These are phyloP conservation scores for Acrocephalus kingi DNA, from an alignment of 2,113 vertebrate species.

Conservation along the genomic window DNA sequence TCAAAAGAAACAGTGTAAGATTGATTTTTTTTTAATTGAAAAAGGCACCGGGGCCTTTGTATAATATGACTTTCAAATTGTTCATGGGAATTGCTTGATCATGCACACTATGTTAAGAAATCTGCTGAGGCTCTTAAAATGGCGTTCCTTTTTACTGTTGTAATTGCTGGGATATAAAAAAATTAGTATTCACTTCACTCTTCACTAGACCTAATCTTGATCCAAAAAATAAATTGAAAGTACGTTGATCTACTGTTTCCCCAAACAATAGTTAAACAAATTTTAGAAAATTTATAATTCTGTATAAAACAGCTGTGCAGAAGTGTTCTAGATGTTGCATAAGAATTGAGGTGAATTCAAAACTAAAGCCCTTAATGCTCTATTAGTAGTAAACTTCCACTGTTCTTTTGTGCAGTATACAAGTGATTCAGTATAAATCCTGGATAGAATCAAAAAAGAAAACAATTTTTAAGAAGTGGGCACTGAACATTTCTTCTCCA, in stretches of 20 bases:
- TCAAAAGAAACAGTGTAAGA: neutral
- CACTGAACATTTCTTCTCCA: neutral
- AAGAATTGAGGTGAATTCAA: neutral
- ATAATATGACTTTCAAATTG: neutral
- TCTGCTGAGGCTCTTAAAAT: constrained; percentile 33
- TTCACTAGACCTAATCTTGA: neutral
- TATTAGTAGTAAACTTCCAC: neutral
- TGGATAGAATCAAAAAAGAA: neutral
- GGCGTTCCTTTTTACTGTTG: neutral
- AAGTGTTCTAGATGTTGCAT: neutral
- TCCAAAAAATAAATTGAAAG: constrained; percentile 36
- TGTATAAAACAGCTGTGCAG: neutral
- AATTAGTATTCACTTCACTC: constrained; percentile 30
- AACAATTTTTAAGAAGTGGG: neutral
- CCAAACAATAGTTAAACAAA: neutral
- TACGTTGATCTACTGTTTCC: constrained; percentile 18
- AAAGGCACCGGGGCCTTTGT: neutral
- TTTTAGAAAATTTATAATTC: neutral
- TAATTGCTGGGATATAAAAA: constrained; percentile 40
- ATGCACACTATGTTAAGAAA: neutral
- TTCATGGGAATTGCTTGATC: constrained; percentile 9
- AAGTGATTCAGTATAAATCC: neutral
- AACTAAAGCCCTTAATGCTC: neutral
- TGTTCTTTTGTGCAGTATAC: neutral
- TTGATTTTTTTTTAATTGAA: neutral